Evolutionary conservation across 2,797 vertebrate species (phyloP).

Genomic region (Coregonus sp.): DNA sequence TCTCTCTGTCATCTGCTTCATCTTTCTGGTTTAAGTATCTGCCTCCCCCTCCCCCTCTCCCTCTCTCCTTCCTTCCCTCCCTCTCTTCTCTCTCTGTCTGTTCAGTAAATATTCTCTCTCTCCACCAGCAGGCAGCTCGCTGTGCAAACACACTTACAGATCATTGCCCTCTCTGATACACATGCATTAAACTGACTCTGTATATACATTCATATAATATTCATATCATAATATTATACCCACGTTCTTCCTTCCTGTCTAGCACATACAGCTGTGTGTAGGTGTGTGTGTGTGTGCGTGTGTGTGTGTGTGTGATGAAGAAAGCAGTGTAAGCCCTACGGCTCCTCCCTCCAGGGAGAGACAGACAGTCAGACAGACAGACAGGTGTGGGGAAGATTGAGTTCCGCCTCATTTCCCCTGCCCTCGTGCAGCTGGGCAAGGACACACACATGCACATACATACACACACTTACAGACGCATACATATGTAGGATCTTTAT

Average conservation of each 20-base stretch:
- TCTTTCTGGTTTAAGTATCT: conserved; percentile 1
- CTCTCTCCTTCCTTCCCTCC: conserved; percentile 18
- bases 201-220: conserved; percentile 46
- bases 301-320: conserved; percentile 16
- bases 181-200: conserved; percentile 56
- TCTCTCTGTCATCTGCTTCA: conserved; percentile 11
- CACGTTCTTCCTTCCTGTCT: conserved; percentile 42
- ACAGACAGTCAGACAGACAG: conserved; percentile 46
- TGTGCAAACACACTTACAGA: conserved; percentile 39
- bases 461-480: conserved; percentile 33
- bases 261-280: conserved; percentile 7
- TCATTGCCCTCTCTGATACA: conserved; percentile 36
- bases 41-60: conserved; percentile 16
- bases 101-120: neutral
- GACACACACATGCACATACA: conserved; percentile 47
- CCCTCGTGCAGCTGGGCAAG: conserved; percentile 69
- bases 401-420: conserved; percentile 74
- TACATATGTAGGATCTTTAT: neutral
- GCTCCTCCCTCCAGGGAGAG: conserved; percentile 64
- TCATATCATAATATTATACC: conserved; percentile 38
- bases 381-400: conserved; percentile 77
- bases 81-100: conserved; percentile 8
- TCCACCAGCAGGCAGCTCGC: conserved; percentile 10
- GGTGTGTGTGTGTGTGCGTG: conserved; percentile 14
- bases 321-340: conserved; percentile 31